Percentiles rank a stretch among this genome's conserved stretches.
phyloP scores from a whole-genome alignment of 2,888 invertebrate species.

The Mythimna impura region DNA sequence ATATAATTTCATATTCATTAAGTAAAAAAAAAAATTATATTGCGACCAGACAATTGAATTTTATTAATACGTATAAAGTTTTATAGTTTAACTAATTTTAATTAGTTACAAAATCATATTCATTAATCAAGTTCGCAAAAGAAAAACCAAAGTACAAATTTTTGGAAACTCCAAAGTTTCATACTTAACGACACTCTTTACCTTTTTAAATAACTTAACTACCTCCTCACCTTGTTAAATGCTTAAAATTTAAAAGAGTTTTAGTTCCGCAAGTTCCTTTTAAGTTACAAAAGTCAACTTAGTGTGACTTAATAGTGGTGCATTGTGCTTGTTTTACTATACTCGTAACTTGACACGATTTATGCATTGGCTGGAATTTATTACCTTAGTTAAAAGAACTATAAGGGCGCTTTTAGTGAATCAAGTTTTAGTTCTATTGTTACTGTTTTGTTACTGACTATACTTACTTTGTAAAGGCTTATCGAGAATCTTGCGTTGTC shows the following conservation, averaged over 20 bases:
- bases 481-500: background rate
- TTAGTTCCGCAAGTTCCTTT: constrained; percentile 14
- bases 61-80: too few relatives aligned
- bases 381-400: background rate
- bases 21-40: too few relatives aligned
- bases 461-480: background rate
- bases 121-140: background rate
- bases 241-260: constrained; percentile 39
- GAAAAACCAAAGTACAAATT: background rate
- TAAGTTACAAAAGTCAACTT: constrained; percentile 43
- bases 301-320: constrained; percentile 31
- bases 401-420: background rate
- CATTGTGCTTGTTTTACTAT: constrained; percentile 18
- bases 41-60: too few relatives aligned
- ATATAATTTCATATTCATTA: too few relatives aligned
- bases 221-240: constrained; percentile 21
- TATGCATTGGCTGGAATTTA: constrained; percentile 29
- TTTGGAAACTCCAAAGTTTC: background rate
- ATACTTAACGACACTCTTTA: constrained; percentile 23
- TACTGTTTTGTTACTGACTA: background rate
- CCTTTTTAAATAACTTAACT: constrained; percentile 18
- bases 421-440: background rate
- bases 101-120: too few relatives aligned
- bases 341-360: constrained; percentile 23
- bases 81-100: too few relatives aligned